These are phyloP conservation scores for Lepus oiostolus DNA, from an alignment of 2,797 vertebrate species.

Conservation along the genomic window DNA sequence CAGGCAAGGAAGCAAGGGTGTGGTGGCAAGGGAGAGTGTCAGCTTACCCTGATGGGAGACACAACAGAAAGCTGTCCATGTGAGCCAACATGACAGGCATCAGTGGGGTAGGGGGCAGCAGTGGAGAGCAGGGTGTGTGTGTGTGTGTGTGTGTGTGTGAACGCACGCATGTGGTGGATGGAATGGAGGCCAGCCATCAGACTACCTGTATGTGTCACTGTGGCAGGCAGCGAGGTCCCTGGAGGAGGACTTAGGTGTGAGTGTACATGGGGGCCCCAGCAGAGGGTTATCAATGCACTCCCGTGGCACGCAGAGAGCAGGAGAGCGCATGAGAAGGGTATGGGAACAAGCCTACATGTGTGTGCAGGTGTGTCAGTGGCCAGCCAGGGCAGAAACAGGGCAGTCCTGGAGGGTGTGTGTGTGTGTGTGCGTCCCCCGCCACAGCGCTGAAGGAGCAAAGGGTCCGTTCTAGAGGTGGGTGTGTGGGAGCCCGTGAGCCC, in stretches of 20 bases:
- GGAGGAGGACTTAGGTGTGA: conserved; percentile 3
- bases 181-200: conserved; percentile 7
- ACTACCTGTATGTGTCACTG: neutral
- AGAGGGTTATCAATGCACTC: neutral
- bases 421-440: neutral
- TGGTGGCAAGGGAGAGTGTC: neutral
- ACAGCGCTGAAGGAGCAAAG: neutral
- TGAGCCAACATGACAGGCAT: neutral
- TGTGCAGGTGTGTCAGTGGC: neutral
- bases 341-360: neutral
- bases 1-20: neutral
- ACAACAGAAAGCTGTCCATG: neutral
- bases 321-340: neutral
- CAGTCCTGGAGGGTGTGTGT: neutral
- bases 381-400: neutral
- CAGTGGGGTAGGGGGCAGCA: neutral
- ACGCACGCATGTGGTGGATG: too few species aligned
- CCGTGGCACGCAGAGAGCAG: neutral
- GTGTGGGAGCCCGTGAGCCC: neutral
- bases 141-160: neutral
- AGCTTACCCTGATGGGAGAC: conserved; percentile 23
- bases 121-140: neutral
- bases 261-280: neutral
- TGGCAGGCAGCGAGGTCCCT: neutral
- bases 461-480: conserved; percentile 7